A percentile compares a stretch with the other conserved stretches of the same genome.
Conservation (phyloP, 1,140 invertebrate species). For the Danaus melanippus region DNA sequence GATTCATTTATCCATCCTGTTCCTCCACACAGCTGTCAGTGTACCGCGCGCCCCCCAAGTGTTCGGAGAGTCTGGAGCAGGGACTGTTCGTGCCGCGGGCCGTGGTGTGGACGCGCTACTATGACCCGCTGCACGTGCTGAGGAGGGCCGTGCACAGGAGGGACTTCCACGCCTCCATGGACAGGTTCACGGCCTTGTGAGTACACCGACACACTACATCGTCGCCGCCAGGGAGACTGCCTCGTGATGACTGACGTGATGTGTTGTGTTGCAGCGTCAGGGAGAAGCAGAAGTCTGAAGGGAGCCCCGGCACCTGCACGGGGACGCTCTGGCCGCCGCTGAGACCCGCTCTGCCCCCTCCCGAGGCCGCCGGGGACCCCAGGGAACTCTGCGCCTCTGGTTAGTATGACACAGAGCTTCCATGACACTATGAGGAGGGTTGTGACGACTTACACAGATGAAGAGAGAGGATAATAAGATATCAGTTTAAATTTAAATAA, state of each 20-base stretch:
- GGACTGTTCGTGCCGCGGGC: constrained; percentile 94
- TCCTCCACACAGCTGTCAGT: constrained; percentile 59
- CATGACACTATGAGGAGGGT: no score
- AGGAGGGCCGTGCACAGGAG: constrained; percentile 91
- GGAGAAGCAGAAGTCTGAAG: constrained; percentile 49
- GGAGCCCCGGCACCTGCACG: constrained; percentile 5
- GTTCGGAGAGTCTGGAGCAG: constrained; percentile 87
- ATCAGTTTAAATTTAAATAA: no score
- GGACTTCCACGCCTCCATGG: constrained; percentile 95
- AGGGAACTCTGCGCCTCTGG: constrained; percentile 46
- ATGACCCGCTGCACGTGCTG: constrained; percentile 94
- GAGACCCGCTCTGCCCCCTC: constrained; percentile 36
- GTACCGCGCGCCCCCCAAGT: constrained; percentile 72
- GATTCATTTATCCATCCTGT: background rate
- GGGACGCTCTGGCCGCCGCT: constrained; percentile 61
- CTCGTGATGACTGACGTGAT: background rate
- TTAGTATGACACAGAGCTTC: constrained; percentile 1
- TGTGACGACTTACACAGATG: no score
- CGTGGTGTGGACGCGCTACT: constrained; percentile 91
- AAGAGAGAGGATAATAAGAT: no score
- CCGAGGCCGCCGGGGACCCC: constrained; percentile 45
- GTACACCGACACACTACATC: constrained; percentile 32
- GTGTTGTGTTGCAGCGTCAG: constrained; percentile 32
- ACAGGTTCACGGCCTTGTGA: constrained; percentile 90
- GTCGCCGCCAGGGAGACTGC: background rate